Evolutionary conservation across 2,113 vertebrate genomes (phyloP).

Genomic region (Sclerurus mexicanus): DNA sequence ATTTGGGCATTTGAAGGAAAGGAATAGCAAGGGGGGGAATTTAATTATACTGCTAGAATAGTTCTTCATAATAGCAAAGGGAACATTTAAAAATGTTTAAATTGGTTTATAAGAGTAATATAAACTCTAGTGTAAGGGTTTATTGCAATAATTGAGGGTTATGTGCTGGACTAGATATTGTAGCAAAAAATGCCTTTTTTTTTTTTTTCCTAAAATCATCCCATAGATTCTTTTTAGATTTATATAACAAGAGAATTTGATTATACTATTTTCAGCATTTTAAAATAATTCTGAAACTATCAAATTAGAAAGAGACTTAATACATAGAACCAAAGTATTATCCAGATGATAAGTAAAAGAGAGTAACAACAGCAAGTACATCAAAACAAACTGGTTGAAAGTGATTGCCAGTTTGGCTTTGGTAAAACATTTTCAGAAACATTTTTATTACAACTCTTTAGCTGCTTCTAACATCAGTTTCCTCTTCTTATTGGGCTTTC

Average conservation of each 20-base stretch:
- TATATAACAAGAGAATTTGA: neutral
- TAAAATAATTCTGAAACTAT: neutral
- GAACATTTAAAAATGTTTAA: neutral
- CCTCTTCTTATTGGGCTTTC: neutral
- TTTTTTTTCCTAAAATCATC: neutral
- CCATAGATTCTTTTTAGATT: fast-evolving
- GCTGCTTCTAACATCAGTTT: neutral
- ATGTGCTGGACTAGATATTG: neutral
- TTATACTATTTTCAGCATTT: neutral
- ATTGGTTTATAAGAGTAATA: neutral
- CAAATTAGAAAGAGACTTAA: neutral
- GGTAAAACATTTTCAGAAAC: neutral
- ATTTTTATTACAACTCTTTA: neutral
- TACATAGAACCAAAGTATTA: neutral
- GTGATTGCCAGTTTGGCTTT: neutral
- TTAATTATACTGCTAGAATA: neutral
- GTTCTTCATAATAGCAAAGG: fast-evolving
- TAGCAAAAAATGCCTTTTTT: fast-evolving
- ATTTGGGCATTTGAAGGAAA: neutral
- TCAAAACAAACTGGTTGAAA: neutral
- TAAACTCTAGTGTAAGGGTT: neutral
- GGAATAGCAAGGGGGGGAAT: neutral
- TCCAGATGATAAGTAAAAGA: neutral
- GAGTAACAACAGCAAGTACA: neutral
- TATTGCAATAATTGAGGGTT: fast-evolving